Conservation (phyloP, 92 coral and sea anemone genomes). For the Parazoanthus atlanticus region DNA sequence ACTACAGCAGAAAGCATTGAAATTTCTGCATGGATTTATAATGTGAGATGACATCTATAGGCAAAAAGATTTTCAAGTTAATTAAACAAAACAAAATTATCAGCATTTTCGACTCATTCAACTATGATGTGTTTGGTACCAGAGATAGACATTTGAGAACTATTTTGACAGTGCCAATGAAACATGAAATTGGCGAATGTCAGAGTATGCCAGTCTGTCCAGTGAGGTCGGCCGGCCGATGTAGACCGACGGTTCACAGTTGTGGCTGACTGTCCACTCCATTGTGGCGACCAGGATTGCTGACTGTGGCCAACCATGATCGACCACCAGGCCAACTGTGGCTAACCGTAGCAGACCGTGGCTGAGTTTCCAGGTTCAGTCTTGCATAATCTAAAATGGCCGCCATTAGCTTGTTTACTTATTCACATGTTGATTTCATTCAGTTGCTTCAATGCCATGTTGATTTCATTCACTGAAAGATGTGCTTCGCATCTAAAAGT, state of each 20-base stretch:
- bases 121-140: too few relatives aligned
- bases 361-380: background rate
- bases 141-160: too few relatives aligned
- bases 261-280: too few relatives aligned
- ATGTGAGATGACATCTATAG: too few relatives aligned
- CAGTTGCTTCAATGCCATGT: slow-evolving; percentile 1
- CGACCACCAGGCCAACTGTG: background rate
- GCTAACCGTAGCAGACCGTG: background rate
- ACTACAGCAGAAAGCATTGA: too few relatives aligned
- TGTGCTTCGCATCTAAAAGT: background rate
- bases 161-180: too few relatives aligned
- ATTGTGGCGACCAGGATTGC: background rate
- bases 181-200: too few relatives aligned
- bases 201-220: background rate
- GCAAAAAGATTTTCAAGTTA: too few relatives aligned
- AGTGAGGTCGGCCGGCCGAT: background rate
- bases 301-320: background rate
- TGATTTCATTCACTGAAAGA: background rate
- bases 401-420: background rate
- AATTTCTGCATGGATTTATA: too few relatives aligned
- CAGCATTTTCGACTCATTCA: too few relatives aligned
- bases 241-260: background rate
- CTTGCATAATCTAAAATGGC: background rate
- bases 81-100: too few relatives aligned
- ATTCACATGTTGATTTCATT: too few relatives aligned